phyloP scores from a whole-genome alignment of 64 coral and sea anemone genomes.

The Platygyra sinensis region DNA sequence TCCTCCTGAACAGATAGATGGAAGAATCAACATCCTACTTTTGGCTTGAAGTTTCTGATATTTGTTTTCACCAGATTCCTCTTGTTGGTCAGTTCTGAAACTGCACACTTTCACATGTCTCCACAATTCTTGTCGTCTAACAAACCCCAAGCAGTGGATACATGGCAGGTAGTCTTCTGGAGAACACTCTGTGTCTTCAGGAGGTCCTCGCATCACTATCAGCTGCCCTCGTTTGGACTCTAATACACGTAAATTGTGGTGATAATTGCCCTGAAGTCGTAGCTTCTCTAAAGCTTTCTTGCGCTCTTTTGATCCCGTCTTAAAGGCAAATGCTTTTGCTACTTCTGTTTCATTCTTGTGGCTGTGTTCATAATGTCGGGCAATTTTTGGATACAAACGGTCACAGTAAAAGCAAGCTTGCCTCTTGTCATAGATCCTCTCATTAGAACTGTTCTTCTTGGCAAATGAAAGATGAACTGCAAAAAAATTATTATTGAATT shows the following conservation, averaged over 20 bases:
- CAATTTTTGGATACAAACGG: slow-evolving; percentile 13
- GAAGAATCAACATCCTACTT: not conserved
- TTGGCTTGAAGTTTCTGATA: not conserved
- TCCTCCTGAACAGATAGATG: not conserved
- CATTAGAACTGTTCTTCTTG: not conserved
- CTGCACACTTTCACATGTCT: slow-evolving; percentile 12
- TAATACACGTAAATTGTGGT: slow-evolving; percentile 40
- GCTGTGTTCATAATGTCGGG: not conserved
- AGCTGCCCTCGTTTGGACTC: slow-evolving; percentile 27
- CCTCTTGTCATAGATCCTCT: slow-evolving; percentile 35
- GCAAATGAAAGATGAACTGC: not conserved
- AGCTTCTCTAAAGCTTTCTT: slow-evolving; percentile 29
- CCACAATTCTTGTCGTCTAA: slow-evolving; percentile 36
- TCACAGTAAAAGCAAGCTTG: slow-evolving; percentile 35
- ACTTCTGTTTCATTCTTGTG: slow-evolving; percentile 43
- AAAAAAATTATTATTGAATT: slow-evolving; percentile 11
- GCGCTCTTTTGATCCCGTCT: not conserved
- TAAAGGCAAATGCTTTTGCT: not conserved
- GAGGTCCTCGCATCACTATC: slow-evolving; percentile 22
- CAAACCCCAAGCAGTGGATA: slow-evolving; percentile 18
- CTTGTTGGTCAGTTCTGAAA: not conserved
- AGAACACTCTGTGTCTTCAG: not conserved
- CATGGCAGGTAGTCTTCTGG: slow-evolving; percentile 16
- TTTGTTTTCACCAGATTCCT: not conserved
- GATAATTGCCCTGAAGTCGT: slow-evolving; percentile 43